Evolutionary conservation across 2,888 invertebrate genomes (phyloP).

Genomic region (Spilosoma lubricipeda): DNA sequence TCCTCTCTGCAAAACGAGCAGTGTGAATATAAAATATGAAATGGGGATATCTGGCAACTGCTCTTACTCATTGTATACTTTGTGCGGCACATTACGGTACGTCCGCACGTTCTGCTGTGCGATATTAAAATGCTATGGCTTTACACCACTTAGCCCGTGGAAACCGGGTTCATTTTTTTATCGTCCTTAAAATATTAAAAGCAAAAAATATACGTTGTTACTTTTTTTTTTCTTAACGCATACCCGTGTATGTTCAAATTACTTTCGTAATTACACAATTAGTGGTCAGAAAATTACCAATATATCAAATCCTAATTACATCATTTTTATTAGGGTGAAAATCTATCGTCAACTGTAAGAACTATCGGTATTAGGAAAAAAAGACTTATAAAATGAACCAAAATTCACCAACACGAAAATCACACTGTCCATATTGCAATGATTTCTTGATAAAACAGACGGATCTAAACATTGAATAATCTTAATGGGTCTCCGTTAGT

Average conservation of each 20-base stretch:
- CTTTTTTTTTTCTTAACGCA: not conserved
- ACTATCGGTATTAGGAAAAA: no score
- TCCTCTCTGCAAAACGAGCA: not conserved
- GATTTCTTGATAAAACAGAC: not conserved
- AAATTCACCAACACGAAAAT: not conserved
- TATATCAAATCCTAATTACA: not conserved
- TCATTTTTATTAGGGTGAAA: no score
- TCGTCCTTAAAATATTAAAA: not conserved
- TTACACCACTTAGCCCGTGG: not conserved
- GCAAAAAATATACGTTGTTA: not conserved
- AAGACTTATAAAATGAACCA: not conserved
- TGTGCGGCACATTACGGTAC: not conserved
- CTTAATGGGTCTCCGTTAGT: not conserved
- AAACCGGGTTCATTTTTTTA: not conserved
- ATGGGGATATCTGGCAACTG: not conserved
- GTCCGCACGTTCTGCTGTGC: not conserved
- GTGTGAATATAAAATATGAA: not conserved
- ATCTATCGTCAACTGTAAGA: no score
- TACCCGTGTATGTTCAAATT: not conserved
- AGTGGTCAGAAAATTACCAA: not conserved
- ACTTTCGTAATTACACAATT: not conserved
- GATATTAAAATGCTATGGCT: not conserved
- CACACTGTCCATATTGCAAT: not conserved
- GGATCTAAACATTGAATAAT: not conserved
- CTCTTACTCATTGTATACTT: not conserved